Conservation (phyloP, 2,797 vertebrate genomes). For the Sebastes melanostomus region DNA sequence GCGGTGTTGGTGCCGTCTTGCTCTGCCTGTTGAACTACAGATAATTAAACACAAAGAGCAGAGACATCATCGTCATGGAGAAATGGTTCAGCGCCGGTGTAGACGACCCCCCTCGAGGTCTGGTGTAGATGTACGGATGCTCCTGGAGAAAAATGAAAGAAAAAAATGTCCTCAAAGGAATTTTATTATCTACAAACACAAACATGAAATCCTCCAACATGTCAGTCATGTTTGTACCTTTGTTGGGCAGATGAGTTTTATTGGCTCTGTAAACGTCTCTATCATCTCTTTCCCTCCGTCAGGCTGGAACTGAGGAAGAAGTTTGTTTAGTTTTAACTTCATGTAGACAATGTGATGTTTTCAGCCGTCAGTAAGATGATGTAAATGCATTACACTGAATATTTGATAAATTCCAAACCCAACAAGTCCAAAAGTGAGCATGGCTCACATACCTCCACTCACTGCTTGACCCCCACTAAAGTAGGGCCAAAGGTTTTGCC, state of each 20-base stretch:
- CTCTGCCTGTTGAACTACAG: background rate
- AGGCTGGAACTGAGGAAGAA: conserved; percentile 73
- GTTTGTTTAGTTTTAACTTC: background rate
- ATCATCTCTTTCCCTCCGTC: conserved; percentile 60
- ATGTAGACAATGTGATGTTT: background rate
- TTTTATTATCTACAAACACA: background rate
- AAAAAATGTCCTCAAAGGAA: background rate
- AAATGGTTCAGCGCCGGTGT: background rate
- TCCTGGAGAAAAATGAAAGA: conserved; percentile 45
- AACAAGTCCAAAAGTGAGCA: too few species aligned
- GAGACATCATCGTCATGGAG: background rate
- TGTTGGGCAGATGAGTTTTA: conserved; percentile 72
- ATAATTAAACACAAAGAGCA: background rate
- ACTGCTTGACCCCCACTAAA: too few species aligned
- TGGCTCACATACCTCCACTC: too few species aligned
- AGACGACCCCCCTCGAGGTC: background rate
- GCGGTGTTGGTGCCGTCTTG: background rate
- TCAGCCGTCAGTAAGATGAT: background rate
- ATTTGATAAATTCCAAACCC: background rate
- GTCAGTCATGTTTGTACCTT: conserved; percentile 42
- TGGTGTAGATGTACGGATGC: conserved; percentile 72
- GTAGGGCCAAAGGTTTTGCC: too few species aligned
- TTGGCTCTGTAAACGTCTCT: conserved; percentile 52
- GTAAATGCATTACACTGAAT: background rate
- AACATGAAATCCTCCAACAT: too few species aligned